Conservation (phyloP, 2,113 vertebrate species). For the Acrocephalus kingi region DNA sequence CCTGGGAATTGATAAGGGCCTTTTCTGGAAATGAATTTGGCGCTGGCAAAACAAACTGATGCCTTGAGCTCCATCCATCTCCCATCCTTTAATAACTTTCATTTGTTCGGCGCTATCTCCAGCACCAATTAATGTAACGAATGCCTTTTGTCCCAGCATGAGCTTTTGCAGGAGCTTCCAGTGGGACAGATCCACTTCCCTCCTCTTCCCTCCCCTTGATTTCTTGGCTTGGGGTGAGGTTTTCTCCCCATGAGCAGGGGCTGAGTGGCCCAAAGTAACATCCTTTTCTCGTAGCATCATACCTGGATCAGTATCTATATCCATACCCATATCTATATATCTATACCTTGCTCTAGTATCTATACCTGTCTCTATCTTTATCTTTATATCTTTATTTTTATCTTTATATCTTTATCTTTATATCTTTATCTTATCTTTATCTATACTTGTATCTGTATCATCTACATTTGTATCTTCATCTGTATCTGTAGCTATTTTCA, state of each 20-base stretch:
- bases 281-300: background rate
- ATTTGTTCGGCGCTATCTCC: conserved; percentile 51
- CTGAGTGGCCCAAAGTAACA: background rate
- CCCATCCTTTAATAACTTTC: conserved; percentile 72
- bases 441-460: background rate
- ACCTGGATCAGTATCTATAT: background rate
- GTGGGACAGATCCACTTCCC: background rate
- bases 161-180: background rate
- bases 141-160: conserved; percentile 44
- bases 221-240: background rate
- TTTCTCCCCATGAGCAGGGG: background rate
- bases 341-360: background rate
- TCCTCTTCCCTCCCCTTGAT: background rate
- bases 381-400: background rate
- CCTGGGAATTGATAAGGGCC: conserved; percentile 70
- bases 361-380: background rate
- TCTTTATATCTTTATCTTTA: background rate
- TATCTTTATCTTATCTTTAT: background rate
- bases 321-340: background rate
- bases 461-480: background rate
- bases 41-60: conserved; percentile 63
- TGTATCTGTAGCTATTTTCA: background rate
- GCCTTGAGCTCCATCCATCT: conserved; percentile 54
- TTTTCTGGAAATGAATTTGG: conserved; percentile 70
- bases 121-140: conserved; percentile 52